phyloP scores from a whole-genome alignment of 2,888 invertebrate genomes.

The Pollenia angustigena region DNA sequence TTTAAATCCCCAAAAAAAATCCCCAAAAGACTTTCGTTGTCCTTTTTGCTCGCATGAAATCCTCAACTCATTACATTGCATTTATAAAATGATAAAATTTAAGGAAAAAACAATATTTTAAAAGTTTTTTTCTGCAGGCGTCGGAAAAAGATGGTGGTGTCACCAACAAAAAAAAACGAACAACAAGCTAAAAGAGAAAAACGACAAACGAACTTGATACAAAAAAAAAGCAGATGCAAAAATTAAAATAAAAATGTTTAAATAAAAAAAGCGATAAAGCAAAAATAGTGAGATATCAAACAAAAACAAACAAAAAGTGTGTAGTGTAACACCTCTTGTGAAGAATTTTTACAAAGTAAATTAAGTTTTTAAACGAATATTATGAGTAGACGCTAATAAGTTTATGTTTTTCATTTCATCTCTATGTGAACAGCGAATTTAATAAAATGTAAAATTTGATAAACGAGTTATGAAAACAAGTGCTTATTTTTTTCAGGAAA shows the following conservation, averaged over 20 bases:
- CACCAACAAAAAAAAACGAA: constrained; percentile 61
- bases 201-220: constrained; percentile 46
- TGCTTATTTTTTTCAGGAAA: constrained; percentile 22
- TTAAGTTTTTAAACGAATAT: constrained; percentile 33
- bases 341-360: constrained; percentile 49
- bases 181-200: constrained; percentile 40
- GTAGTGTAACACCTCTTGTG: constrained; percentile 28
- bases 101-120: constrained; percentile 36
- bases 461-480: not conserved
- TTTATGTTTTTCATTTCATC: not conserved
- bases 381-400: constrained; percentile 50
- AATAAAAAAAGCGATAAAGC: constrained; percentile 19
- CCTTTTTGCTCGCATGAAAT: too few relatives aligned
- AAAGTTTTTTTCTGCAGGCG: constrained; percentile 53
- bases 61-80: not conserved
- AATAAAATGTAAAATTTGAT: constrained; percentile 6
- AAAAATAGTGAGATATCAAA: constrained; percentile 13
- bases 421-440: not conserved
- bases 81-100: constrained; percentile 3
- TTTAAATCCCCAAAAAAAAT: too few relatives aligned
- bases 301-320: constrained; percentile 23
- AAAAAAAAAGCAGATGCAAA: constrained; percentile 46
- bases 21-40: too few relatives aligned
- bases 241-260: constrained; percentile 2
- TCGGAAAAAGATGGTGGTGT: constrained; percentile 70